These are phyloP conservation scores for Odontamblyopus rebecca DNA, from an alignment of 2,797 vertebrate genomes.

Conservation along the genomic window DNA sequence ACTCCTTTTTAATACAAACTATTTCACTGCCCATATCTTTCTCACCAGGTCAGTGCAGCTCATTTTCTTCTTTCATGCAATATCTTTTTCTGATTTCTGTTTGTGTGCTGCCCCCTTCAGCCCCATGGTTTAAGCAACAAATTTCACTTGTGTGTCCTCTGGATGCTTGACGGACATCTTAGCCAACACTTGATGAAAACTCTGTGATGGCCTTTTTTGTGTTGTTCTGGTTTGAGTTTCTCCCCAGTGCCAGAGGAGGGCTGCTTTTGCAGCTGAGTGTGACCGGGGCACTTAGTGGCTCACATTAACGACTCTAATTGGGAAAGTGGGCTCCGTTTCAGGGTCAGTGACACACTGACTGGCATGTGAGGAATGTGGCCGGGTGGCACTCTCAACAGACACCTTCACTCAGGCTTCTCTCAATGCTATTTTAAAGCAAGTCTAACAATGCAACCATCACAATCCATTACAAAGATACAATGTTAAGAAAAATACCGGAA, in stretches of 20 bases:
- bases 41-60: slow-evolving; percentile 25
- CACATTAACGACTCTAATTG: slow-evolving; percentile 77
- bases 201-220: slow-evolving; percentile 34
- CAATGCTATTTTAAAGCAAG: slow-evolving; percentile 23
- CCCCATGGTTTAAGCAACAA: slow-evolving; percentile 9
- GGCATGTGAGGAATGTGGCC: slow-evolving; percentile 74
- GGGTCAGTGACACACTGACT: slow-evolving; percentile 72
- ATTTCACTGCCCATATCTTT: slow-evolving; percentile 21
- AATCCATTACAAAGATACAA: slow-evolving; percentile 1
- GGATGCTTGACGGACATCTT: slow-evolving; percentile 43
- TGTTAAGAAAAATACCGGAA: background rate
- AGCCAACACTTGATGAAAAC: slow-evolving; percentile 49
- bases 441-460: slow-evolving; percentile 14
- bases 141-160: slow-evolving; percentile 29
- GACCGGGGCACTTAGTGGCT: slow-evolving; percentile 72
- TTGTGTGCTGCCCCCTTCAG: slow-evolving; percentile 1
- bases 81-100: slow-evolving; percentile 17
- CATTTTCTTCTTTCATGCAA: background rate
- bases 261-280: slow-evolving; percentile 74
- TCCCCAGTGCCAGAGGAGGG: slow-evolving; percentile 62
- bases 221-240: slow-evolving; percentile 51
- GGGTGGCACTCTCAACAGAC: slow-evolving; percentile 54
- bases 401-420: slow-evolving; percentile 33
- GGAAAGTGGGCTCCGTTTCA: slow-evolving; percentile 78
- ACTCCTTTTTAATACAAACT: slow-evolving; percentile 25